Conservation (phyloP, 2,113 vertebrate species). For the Hiodon tergisus region DNA sequence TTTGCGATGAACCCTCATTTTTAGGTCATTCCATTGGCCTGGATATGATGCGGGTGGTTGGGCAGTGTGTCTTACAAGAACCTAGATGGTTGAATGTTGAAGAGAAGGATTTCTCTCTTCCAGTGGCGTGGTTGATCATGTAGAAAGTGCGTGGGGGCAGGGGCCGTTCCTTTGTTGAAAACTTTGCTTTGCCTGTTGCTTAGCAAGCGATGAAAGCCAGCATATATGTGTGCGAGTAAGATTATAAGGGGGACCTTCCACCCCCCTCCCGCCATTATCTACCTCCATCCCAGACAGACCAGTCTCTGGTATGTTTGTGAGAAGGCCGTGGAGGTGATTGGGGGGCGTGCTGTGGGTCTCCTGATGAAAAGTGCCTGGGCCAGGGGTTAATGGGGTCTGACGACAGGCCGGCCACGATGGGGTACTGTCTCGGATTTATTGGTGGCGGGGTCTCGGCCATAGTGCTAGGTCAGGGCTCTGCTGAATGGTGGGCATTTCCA, state of each 20-base stretch:
- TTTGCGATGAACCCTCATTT: too few relatives aligned
- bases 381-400: constrained; percentile 37
- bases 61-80: too few relatives aligned
- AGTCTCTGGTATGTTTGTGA: constrained; percentile 19
- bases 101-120: too few relatives aligned
- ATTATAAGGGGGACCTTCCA: not conserved
- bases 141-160: not conserved
- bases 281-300: not conserved
- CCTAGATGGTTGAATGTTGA: too few relatives aligned
- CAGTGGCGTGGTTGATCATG: not conserved
- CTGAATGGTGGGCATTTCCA: not conserved
- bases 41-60: too few relatives aligned
- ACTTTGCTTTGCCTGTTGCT: constrained; percentile 5
- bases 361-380: constrained; percentile 26
- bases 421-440: constrained; percentile 30
- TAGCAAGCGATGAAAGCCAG: not conserved
- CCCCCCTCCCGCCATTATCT: not conserved
- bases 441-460: constrained; percentile 8
- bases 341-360: not conserved
- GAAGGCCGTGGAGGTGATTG: constrained; percentile 20
- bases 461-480: not conserved
- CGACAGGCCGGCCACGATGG: constrained; percentile 33
- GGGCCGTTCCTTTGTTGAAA: not conserved
- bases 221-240: not conserved
- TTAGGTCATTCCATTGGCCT: too few relatives aligned